Evolutionary conservation across 2,113 vertebrate species (phyloP).

Genomic region (Neolamprologus tretocephalus): DNA sequence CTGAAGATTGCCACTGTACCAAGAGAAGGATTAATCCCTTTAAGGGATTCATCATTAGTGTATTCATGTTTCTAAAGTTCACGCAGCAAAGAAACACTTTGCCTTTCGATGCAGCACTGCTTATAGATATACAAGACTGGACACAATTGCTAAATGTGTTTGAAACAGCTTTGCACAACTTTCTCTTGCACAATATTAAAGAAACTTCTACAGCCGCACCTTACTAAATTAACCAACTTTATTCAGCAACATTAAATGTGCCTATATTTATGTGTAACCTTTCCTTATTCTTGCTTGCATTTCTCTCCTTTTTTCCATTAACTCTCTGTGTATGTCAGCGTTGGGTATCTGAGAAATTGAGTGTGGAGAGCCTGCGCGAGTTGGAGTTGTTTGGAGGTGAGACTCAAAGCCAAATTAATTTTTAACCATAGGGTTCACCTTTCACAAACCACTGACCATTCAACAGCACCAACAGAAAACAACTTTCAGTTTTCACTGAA

Average conservation of each 20-base stretch:
- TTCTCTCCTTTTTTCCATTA: constrained; percentile 25
- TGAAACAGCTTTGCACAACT: background rate
- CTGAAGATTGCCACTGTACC: background rate
- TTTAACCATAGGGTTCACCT: background rate
- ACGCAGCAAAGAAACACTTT: background rate
- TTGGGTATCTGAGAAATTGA: constrained; percentile 98
- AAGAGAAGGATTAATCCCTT: background rate
- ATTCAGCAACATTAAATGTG: background rate
- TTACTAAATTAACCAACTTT: background rate
- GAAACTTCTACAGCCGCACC: background rate
- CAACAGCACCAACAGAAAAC: background rate
- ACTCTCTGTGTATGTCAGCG: constrained; percentile 72
- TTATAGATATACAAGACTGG: background rate
- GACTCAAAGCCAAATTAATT: constrained; percentile 23
- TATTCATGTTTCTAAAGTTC: background rate
- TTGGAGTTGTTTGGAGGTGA: constrained; percentile 97
- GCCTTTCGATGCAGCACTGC: accelerated
- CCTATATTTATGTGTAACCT: background rate
- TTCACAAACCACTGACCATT: background rate
- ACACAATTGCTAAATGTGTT: background rate
- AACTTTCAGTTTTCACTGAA: background rate
- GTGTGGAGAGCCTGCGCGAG: constrained; percentile 96
- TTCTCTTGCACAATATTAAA: background rate
- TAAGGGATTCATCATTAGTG: background rate
- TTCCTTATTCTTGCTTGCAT: constrained; percentile 18